These are phyloP conservation scores for Crypturellus undulatus DNA, from an alignment of 2,113 vertebrate species.

Conservation along the genomic window DNA sequence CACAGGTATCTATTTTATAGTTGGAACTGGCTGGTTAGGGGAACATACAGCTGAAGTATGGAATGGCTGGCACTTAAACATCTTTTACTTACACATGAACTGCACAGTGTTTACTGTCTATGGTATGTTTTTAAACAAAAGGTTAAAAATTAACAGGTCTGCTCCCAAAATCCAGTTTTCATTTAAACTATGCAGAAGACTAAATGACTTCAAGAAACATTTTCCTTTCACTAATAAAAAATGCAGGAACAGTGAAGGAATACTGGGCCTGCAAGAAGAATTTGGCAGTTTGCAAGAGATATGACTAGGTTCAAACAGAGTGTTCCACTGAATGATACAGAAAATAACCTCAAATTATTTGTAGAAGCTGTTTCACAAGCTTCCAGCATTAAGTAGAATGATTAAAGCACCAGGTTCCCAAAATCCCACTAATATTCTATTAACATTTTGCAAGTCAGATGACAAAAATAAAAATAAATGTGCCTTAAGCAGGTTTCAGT, in stretches of 20 bases:
- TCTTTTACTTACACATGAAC: background rate
- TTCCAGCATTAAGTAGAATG: background rate
- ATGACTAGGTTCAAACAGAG: background rate
- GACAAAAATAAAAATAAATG: background rate
- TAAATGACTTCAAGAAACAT: background rate
- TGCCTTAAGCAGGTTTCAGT: conserved; percentile 14
- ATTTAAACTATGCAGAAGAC: background rate
- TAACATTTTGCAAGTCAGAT: background rate
- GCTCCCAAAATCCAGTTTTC: background rate
- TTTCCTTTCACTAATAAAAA: background rate
- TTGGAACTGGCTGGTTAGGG: background rate
- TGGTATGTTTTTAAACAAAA: background rate
- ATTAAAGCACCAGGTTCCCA: background rate
- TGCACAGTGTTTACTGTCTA: background rate
- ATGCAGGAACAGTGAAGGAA: background rate
- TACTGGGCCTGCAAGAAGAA: background rate
- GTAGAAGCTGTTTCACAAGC: background rate
- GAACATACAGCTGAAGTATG: background rate
- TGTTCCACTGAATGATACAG: background rate
- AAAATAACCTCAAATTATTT: background rate
- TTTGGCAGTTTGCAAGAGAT: background rate
- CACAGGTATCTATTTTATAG: background rate
- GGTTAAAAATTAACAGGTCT: background rate
- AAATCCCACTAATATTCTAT: background rate
- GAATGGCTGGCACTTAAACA: background rate